Evolutionary conservation across 2,888 invertebrate genomes (phyloP), one percentile per base, ranked within the genome.

Genomic region (Orthosia incerta): DNA sequence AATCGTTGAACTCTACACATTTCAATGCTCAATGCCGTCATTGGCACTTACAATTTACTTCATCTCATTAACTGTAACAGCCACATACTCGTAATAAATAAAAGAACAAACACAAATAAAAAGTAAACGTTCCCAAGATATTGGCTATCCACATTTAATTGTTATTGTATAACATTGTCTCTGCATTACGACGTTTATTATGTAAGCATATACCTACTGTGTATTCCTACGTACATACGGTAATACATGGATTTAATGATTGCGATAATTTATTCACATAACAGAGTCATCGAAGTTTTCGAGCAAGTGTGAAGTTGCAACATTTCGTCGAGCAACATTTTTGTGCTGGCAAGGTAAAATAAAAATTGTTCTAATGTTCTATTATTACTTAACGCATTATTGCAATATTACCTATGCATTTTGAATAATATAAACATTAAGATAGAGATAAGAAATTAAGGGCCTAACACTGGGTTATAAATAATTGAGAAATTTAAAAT

Each of bases 91-190:
- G n/a, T n/a, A 62, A 39, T 55, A 50, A 57, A 12, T 46, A 48
- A 50, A 67, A 67, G n/a, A 56, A 67, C 48, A 66, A 73, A 63
- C 45, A 53, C 50, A 56, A 20, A 48, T 46, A 59, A 67, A 68
- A 74, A 67, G 23, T 53, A 26, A 55, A 63, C 48, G 26, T 64
- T 69, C 55, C 31, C 63, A 39, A 64, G 55, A 70, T 55, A 70
- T 76, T 80, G 80, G 76, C 72, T 85, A 82, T 76, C 70, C 68
- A 82, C 67, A 69, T 78, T 68, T 80, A 69, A 72, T 71, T 81
- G 65, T 74, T 74, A 74, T 79, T 82, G 75, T 69, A 76, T 79
- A 86, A 87, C 72, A 39, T 59, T 77, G 84, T 86, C 76, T 63
- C 46, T 63, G 53, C 46, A 23, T 69, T 56, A 63, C 64, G 67